Evolutionary conservation across 2,113 vertebrate genomes (phyloP).

Genomic region (Halichoerus grypus): DNA sequence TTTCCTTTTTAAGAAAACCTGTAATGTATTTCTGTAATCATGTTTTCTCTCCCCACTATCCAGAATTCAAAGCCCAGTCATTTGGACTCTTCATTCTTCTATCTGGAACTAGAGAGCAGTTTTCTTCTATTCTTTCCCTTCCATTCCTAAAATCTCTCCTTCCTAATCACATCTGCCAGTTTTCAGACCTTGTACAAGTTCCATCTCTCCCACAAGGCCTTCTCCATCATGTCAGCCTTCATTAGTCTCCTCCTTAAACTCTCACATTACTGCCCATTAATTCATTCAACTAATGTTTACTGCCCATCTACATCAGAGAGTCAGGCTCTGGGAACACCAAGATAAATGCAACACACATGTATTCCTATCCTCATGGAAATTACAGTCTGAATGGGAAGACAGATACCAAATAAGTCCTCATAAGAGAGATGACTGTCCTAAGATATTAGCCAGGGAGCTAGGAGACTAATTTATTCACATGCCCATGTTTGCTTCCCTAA

Average conservation of each 20-base stretch:
- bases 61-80: constrained; percentile 43
- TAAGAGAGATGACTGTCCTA: background rate
- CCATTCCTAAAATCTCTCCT: background rate
- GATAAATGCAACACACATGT: background rate
- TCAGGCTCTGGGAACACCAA: background rate
- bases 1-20: constrained; percentile 49
- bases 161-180: background rate
- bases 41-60: constrained; percentile 16
- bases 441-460: constrained; percentile 3
- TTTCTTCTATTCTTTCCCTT: background rate
- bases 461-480: background rate
- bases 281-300: background rate
- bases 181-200: constrained; percentile 28
- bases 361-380: background rate
- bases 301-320: background rate
- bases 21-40: constrained; percentile 26
- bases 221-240: background rate
- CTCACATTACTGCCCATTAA: background rate
- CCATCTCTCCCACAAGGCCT: background rate
- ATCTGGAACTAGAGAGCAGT: background rate
- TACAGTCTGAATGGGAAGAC: background rate
- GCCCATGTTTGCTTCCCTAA: constrained; percentile 8
- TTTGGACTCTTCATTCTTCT: constrained; percentile 10
- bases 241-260: background rate
- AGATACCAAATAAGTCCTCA: constrained; percentile 38